These are phyloP conservation scores for Anolis sagrei DNA, from an alignment of 2,113 vertebrate species.

Conservation along the genomic window DNA sequence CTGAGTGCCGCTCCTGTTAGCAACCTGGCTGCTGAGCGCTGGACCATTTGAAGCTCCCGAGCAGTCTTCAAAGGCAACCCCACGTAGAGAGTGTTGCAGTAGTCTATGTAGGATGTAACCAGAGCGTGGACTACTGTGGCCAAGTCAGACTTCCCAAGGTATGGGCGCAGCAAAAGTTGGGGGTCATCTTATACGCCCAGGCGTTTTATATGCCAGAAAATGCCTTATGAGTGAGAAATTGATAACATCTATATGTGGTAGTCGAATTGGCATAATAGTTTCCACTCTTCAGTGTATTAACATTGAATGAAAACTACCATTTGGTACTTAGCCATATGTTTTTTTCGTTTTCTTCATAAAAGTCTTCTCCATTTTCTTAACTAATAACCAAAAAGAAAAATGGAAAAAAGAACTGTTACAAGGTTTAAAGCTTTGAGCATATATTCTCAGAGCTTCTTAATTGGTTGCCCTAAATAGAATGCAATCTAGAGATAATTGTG, in stretches of 20 bases:
- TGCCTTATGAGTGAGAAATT: neutral
- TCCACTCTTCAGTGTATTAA: neutral
- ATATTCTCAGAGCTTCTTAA: constrained; percentile 18
- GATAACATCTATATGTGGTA: neutral
- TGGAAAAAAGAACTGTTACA: neutral
- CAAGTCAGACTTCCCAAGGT: no score
- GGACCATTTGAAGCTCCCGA: no score
- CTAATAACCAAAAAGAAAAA: constrained; percentile 11
- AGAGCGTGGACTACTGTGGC: no score
- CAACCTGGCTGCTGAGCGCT: no score
- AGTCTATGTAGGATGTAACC: no score
- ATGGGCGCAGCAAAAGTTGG: no score
- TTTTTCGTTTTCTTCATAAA: neutral
- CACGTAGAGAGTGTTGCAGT: no score
- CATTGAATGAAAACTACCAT: constrained; percentile 24
- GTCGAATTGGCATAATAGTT: neutral
- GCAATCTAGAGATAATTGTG: constrained; percentile 18
- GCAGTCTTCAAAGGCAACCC: no score
- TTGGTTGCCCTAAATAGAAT: constrained; percentile 44
- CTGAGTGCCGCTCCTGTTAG: no score
- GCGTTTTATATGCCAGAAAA: no score
- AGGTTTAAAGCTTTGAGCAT: neutral
- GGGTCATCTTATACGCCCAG: no score
- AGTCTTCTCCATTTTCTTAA: constrained; percentile 28
- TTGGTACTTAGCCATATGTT: neutral